A percentile compares a stretch with the other conserved stretches of the same genome.
phyloP scores from a whole-genome alignment of 2,113 vertebrate genomes.

The Pogonocichla stellata region DNA sequence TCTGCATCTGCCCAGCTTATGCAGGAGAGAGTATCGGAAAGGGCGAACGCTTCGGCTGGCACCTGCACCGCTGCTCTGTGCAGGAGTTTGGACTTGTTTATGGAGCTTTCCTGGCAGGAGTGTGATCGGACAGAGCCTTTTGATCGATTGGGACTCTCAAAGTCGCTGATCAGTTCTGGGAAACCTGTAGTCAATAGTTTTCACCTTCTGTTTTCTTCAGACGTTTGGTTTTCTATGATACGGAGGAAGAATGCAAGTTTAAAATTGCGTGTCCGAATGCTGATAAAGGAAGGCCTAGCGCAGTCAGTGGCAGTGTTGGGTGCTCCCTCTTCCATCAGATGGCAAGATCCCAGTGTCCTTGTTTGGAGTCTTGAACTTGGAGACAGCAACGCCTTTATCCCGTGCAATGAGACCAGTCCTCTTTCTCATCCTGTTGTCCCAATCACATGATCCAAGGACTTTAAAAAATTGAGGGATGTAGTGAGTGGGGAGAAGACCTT shows the following conservation, averaged over 20 bases:
- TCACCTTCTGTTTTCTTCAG: not conserved
- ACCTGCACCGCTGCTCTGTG: fast-evolving
- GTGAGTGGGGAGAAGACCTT: not conserved
- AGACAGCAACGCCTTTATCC: not conserved
- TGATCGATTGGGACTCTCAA: not conserved
- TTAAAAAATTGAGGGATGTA: not conserved
- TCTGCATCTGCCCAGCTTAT: fast-evolving
- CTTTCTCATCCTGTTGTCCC: not conserved
- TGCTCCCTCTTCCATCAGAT: not conserved
- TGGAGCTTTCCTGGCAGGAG: too few relatives aligned
- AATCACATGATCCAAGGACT: not conserved
- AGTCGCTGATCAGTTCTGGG: not conserved
- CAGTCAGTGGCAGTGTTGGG: fast-evolving
- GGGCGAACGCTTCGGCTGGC: not conserved
- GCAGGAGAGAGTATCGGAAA: not conserved
- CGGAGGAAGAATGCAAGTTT: not conserved
- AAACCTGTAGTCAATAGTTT: not conserved
- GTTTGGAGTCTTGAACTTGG: too few relatives aligned
- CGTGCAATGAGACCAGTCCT: fast-evolving
- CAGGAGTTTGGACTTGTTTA: not conserved
- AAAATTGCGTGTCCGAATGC: not conserved
- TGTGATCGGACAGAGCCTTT: fast-evolving
- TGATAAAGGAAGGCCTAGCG: not conserved
- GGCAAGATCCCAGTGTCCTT: not conserved
- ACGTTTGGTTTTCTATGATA: too few relatives aligned